phyloP scores from a whole-genome alignment of 2,888 invertebrate species.

The Piscicola geometra region DNA sequence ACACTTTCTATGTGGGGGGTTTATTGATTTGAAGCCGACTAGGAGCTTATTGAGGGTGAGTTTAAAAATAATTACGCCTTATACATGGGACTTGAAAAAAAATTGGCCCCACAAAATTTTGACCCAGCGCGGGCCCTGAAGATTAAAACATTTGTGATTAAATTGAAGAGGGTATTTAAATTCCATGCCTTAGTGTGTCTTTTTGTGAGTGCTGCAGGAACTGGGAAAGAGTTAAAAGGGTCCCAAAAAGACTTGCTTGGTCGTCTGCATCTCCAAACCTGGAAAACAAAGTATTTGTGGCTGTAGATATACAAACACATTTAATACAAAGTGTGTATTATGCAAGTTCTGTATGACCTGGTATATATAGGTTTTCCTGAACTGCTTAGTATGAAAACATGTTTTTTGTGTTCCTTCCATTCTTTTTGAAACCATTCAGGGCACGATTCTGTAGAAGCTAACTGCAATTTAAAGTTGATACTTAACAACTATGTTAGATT shows the following conservation, averaged over 20 bases:
- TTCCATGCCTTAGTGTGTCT: conserved; percentile 11
- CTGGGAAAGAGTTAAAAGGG: conserved; percentile 26
- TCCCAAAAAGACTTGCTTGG: conserved; percentile 82
- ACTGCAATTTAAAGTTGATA: not conserved
- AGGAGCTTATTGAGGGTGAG: no score
- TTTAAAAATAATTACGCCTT: no score
- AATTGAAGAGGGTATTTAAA: no score
- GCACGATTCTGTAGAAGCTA: conserved; percentile 4
- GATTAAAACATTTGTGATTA: no score
- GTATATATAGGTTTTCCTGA: conserved; percentile 91
- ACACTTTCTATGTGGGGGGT: no score
- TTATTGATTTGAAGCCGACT: no score
- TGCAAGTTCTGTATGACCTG: conserved; percentile 60
- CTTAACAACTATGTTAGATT: not conserved
- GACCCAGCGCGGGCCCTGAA: no score
- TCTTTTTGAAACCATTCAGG: conserved; percentile 55
- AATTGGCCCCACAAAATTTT: no score
- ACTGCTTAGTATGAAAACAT: conserved; percentile 87
- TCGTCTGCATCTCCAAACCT: conserved; percentile 89
- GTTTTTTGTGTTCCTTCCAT: conserved; percentile 77
- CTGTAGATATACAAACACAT: no score
- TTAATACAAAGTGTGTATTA: not conserved
- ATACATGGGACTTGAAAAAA: no score
- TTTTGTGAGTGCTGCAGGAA: conserved; percentile 28
- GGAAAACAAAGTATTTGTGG: conserved; percentile 41